phyloP scores from a whole-genome alignment of 2,888 invertebrate species.

The Tetragnatha montana region DNA sequence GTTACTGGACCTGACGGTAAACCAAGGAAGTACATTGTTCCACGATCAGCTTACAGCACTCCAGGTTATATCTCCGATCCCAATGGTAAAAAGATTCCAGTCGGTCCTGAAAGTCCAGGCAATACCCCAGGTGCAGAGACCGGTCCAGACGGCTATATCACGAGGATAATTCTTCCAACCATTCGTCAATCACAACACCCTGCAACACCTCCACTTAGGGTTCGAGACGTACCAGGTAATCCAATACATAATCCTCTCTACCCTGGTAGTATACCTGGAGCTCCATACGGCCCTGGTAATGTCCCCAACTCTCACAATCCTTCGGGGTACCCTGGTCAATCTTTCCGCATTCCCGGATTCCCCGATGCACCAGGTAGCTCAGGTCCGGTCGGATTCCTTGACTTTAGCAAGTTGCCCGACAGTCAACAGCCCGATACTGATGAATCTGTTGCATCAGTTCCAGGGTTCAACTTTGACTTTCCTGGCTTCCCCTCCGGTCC shows the following conservation, averaged over 20 bases:
- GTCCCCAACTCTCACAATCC: not conserved
- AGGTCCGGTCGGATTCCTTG: not conserved
- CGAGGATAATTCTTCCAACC: not conserved
- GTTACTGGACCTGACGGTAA: slow-evolving; percentile 19
- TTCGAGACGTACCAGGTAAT: not conserved
- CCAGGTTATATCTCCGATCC: slow-evolving; percentile 11
- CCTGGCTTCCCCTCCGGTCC: slow-evolving; percentile 29
- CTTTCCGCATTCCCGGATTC: slow-evolving; percentile 13
- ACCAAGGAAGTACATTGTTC: not conserved
- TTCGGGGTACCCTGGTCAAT: slow-evolving; percentile 11
- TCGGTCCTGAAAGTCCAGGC: not conserved
- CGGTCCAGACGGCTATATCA: not conserved
- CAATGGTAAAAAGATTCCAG: not conserved
- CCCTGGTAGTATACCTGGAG: not conserved
- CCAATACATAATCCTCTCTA: slow-evolving; percentile 21
- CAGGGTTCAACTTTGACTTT: not conserved
- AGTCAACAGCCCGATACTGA: not conserved
- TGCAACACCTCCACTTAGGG: not conserved
- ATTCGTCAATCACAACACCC: not conserved
- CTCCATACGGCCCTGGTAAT: slow-evolving; percentile 14
- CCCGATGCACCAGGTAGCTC: not conserved
- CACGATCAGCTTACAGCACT: not conserved
- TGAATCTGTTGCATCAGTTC: not conserved
- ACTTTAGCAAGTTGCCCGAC: slow-evolving; percentile 11
- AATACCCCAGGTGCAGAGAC: slow-evolving; percentile 7